These are phyloP conservation scores for Gastrophryne carolinensis DNA, from an alignment of 2,797 vertebrate genomes.

Conservation along the genomic window DNA sequence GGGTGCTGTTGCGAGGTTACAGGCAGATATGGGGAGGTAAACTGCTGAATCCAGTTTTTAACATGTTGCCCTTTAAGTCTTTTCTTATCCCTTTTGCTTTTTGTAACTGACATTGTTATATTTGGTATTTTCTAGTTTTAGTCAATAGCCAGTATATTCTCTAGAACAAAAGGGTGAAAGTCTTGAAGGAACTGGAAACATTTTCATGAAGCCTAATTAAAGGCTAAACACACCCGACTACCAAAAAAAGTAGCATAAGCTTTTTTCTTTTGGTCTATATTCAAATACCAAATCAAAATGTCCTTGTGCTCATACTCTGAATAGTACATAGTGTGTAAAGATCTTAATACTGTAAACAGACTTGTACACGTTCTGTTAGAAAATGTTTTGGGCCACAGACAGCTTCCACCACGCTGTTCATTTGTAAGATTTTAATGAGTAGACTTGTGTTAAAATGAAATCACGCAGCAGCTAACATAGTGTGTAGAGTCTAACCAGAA, in stretches of 20 bases:
- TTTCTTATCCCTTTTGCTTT: too few species aligned
- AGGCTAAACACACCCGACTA: too few species aligned
- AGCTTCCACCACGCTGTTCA: constrained; percentile 14
- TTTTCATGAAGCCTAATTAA: too few species aligned
- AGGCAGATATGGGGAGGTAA: too few species aligned
- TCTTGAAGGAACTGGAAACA: too few species aligned
- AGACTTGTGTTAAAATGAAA: constrained; percentile 28
- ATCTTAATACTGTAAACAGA: not conserved
- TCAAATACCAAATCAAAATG: not conserved
- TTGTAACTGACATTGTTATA: too few species aligned
- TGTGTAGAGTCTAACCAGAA: constrained; percentile 20
- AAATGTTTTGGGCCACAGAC: constrained; percentile 11
- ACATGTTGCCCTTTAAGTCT: too few species aligned
- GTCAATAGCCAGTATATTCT: too few species aligned
- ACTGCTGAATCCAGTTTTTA: too few species aligned
- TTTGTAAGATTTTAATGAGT: constrained; percentile 23
- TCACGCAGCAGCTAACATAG: constrained; percentile 20
- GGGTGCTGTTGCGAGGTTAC: too few species aligned
- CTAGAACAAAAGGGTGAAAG: too few species aligned
- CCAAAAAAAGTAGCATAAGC: not conserved
- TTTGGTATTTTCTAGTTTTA: too few species aligned
- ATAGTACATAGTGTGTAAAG: not conserved
- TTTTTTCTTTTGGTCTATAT: not conserved
- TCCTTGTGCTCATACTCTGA: not conserved
- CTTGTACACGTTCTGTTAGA: not conserved